These are phyloP conservation scores for Macrotus californicus DNA, from an alignment of 2,113 vertebrate species.

Conservation along the genomic window DNA sequence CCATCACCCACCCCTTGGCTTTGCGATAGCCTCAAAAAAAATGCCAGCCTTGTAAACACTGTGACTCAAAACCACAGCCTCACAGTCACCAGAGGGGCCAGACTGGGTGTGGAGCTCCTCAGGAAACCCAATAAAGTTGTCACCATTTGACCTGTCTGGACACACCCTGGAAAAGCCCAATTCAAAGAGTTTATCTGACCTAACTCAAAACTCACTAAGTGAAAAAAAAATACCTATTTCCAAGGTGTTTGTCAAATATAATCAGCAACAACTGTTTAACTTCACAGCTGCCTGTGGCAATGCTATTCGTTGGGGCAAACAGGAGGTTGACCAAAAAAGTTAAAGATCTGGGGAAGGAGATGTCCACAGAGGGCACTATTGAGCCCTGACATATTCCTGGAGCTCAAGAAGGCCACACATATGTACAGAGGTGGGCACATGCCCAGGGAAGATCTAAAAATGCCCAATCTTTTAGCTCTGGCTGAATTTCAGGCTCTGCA, in stretches of 20 bases:
- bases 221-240: not conserved
- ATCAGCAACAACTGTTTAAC: not conserved
- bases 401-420: not conserved
- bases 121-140: not conserved
- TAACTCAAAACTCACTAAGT: not conserved
- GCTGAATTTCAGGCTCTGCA: not conserved
- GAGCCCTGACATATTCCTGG: not conserved
- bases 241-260: not conserved
- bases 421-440: not conserved
- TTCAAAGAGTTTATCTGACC: not conserved
- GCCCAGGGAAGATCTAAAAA: not conserved
- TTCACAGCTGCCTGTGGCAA: not conserved
- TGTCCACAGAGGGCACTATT: not conserved
- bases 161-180: not conserved
- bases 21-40: not conserved
- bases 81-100: no score
- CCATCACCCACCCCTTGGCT: no score
- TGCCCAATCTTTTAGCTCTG: not conserved
- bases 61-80: not conserved
- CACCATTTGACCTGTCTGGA: not conserved
- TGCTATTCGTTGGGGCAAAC: not conserved
- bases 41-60: not conserved
- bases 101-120: not conserved
- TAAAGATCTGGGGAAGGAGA: not conserved
- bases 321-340: not conserved